Percentiles rank a stretch among this genome's conserved stretches.
phyloP scores from a whole-genome alignment of 1,140 invertebrate species.

The Lethrus apterus region DNA sequence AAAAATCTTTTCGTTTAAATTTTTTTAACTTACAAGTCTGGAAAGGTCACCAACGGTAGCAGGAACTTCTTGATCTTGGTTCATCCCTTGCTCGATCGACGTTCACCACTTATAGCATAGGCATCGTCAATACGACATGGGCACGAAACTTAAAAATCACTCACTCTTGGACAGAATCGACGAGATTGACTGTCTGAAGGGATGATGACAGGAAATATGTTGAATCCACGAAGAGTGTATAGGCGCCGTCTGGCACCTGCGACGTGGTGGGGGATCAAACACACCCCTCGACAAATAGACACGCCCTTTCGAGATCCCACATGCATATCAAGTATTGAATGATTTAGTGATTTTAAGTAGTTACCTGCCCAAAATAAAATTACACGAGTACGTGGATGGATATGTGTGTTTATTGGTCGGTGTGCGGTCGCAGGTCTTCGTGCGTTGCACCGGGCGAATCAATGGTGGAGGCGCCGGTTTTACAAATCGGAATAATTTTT shows the following conservation, averaged over 20 bases:
- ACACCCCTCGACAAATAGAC: constrained; percentile 27
- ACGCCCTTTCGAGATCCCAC: constrained; percentile 29
- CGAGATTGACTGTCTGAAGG: constrained; percentile 11
- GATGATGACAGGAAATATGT: constrained; percentile 28
- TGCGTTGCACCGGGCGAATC: too few species aligned
- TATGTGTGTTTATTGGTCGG: too few species aligned
- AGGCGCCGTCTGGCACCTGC: constrained; percentile 26
- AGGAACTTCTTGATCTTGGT: constrained; percentile 39
- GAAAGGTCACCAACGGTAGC: constrained; percentile 27
- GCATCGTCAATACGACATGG: too few species aligned
- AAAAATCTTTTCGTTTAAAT: too few species aligned
- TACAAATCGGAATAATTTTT: too few species aligned
- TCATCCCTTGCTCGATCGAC: constrained; percentile 25
- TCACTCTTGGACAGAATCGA: constrained; percentile 6
- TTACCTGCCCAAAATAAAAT: too few species aligned
- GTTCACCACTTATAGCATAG: background rate
- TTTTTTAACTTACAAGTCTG: constrained; percentile 30
- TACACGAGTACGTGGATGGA: too few species aligned
- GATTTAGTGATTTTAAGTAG: constrained; percentile 20
- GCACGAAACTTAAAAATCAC: too few species aligned
- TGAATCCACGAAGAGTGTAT: constrained; percentile 24
- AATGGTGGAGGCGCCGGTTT: too few species aligned
- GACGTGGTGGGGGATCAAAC: constrained; percentile 25
- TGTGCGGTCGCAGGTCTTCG: too few species aligned
- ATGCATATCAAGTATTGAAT: constrained; percentile 21